Base-by-base conservation (phyloP, 2,797 vertebrate species). In the Ciconia nigra region DNA sequence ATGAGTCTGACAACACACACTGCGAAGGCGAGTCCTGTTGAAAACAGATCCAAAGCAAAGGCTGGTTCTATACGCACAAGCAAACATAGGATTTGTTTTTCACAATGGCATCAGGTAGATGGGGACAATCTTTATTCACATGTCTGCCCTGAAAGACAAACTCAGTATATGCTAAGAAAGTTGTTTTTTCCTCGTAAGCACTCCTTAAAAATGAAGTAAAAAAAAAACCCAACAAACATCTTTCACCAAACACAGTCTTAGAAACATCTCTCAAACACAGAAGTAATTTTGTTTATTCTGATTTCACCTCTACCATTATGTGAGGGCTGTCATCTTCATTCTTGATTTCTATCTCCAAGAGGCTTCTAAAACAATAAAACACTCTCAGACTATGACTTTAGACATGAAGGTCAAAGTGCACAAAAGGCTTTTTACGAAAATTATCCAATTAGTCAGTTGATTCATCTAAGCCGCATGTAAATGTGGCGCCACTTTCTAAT, bases 311-410 rank as follows among this genome's bases (percentile, higher is more conserved):
- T 57, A 73, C 11, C 26, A 70, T 77, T 94, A 93, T 0, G 7
- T 2, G 11, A 87, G 4, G 5, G 41, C 25, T 90, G 63, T 83
- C 33, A 63, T 74, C 59, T 87, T 72, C 39, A 47, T 73, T 92
- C 44, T 57, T 85, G 78, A 95, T 80, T 79, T 71, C 55, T 77
- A 94, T 89, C 90, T 89, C 85, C 71, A 91, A 71, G 13, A 87
- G 35, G 41, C 39, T 92, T 93, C 85, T 22, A 61, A 78, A 87
- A 78, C 66, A 89, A 67, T 89, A 77, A 47, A 77, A 61, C 7
- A 44, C 44, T 89, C 54, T 92, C 28, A 42, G 82, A 90, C 49
- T 81, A 42, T 15, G 22, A 69, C n/a, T 92, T 93, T 18, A 31
- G 35, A 89, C 16, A 47, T 29, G 15, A 91, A 93, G 61, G 90